These are phyloP conservation scores for Ormyrus thymus DNA, from an alignment of 2,888 invertebrate species.

Conservation along the genomic window DNA sequence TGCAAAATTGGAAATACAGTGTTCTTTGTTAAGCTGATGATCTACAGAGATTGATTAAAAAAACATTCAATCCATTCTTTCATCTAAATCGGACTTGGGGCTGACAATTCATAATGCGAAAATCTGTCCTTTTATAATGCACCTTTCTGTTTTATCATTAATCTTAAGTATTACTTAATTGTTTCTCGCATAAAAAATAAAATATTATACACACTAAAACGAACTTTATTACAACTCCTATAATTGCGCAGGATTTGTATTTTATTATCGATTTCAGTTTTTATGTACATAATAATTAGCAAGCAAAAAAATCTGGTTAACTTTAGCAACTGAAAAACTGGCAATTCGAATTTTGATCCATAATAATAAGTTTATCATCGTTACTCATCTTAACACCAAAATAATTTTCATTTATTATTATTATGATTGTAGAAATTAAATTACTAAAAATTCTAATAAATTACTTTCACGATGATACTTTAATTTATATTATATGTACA, in stretches of 20 bases:
- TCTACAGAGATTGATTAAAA: slow-evolving; percentile 24
- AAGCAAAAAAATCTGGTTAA: slow-evolving; percentile 59
- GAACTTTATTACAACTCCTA: slow-evolving; percentile 57
- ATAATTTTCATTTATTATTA: neutral
- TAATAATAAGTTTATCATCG: slow-evolving; percentile 44
- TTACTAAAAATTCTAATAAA: too few relatives aligned
- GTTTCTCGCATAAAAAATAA: slow-evolving; percentile 62
- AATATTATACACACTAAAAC: slow-evolving; percentile 64
- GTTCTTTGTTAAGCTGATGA: slow-evolving; percentile 13
- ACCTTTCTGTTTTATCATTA: slow-evolving; percentile 42
- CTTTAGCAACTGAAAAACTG: slow-evolving; percentile 25
- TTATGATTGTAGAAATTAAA: neutral
- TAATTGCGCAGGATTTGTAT: slow-evolving; percentile 62
- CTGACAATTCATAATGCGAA: slow-evolving; percentile 40
- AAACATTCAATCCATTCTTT: slow-evolving; percentile 29
- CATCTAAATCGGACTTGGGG: slow-evolving; percentile 47
- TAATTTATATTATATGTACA: too few relatives aligned
- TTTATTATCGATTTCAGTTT: slow-evolving; percentile 57
- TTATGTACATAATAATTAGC: slow-evolving; percentile 64
- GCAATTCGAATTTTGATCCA: slow-evolving; percentile 42
- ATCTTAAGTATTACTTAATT: slow-evolving; percentile 37
- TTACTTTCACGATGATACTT: too few relatives aligned
- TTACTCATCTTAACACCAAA: neutral
- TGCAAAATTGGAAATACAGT: neutral
- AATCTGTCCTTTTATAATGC: slow-evolving; percentile 48